Conservation (phyloP, 2,113 vertebrate species). For the Sturnira hondurensis region DNA sequence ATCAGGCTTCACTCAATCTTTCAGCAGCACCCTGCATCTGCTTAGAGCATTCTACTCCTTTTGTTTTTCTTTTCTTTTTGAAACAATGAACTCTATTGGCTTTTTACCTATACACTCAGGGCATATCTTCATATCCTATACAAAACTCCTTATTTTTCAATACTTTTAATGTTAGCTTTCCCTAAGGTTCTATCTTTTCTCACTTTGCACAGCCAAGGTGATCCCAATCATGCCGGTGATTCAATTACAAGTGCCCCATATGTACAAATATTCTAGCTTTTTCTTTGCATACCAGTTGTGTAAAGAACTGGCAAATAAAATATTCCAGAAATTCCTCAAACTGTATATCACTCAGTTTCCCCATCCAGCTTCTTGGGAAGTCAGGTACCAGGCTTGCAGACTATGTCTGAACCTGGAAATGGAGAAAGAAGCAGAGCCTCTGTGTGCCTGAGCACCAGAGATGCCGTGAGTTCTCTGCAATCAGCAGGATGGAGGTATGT, state of each 20-base stretch:
- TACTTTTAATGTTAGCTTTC: not conserved
- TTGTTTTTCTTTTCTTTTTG: not conserved
- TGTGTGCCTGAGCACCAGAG: not conserved
- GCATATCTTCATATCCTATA: not conserved
- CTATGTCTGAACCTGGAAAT: not conserved
- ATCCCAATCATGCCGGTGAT: not conserved
- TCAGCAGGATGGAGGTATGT: fast-evolving
- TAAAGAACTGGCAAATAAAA: not conserved
- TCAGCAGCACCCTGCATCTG: not conserved
- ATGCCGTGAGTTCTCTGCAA: fast-evolving
- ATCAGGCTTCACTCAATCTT: not conserved
- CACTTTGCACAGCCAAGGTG: not conserved
- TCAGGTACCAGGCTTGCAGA: not conserved
- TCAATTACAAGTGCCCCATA: not conserved
- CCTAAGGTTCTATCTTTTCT: not conserved
- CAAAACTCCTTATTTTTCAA: not conserved
- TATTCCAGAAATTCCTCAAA: not conserved
- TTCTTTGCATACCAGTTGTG: not conserved
- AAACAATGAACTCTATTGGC: not conserved
- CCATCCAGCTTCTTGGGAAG: not conserved
- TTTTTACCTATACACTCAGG: not conserved
- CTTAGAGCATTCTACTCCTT: not conserved
- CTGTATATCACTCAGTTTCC: not conserved
- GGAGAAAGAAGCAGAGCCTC: not conserved
- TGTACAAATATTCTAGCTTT: not conserved